Evolutionary conservation across 2,888 invertebrate genomes (phyloP).

Genomic region (Diadromus collaris): DNA sequence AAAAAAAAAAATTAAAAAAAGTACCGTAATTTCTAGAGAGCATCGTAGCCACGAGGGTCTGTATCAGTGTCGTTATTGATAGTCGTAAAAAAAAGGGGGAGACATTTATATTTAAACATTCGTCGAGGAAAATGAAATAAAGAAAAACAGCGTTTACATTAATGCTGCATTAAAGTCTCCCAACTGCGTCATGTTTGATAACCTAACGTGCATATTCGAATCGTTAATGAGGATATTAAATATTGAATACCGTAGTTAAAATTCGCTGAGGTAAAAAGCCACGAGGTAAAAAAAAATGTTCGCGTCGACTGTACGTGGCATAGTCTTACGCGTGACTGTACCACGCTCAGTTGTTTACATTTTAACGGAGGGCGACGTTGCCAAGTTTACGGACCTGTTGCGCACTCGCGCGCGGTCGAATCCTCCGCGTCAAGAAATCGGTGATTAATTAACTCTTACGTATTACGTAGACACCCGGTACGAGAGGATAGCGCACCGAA

Average conservation of each 20-base stretch:
- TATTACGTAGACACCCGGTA: conserved; percentile 61
- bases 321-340: conserved; percentile 69
- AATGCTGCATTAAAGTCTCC: too few relatives aligned
- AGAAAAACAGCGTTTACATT: too few relatives aligned
- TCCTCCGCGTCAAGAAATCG: conserved; percentile 64
- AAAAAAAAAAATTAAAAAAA: not conserved
- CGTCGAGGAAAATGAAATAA: not conserved
- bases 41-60: not conserved
- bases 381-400: conserved; percentile 78
- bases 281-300: too few relatives aligned
- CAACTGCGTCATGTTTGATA: too few relatives aligned
- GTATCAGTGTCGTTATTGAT: too few relatives aligned
- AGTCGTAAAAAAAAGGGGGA: too few relatives aligned
- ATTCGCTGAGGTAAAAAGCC: too few relatives aligned
- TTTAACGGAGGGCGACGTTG: conserved; percentile 77
- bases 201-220: too few relatives aligned
- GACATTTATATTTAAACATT: not conserved
- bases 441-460: conserved; percentile 73
- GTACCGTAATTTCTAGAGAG: not conserved
- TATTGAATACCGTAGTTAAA: not conserved
- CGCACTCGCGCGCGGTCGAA: conserved; percentile 47
- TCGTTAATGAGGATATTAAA: too few relatives aligned
- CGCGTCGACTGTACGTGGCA: conserved; percentile 7
- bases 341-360: conserved; percentile 78
- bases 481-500: conserved; percentile 60